Base-by-base conservation (phyloP, 1,140 invertebrate species). In the Drosophila auraria region DNA sequence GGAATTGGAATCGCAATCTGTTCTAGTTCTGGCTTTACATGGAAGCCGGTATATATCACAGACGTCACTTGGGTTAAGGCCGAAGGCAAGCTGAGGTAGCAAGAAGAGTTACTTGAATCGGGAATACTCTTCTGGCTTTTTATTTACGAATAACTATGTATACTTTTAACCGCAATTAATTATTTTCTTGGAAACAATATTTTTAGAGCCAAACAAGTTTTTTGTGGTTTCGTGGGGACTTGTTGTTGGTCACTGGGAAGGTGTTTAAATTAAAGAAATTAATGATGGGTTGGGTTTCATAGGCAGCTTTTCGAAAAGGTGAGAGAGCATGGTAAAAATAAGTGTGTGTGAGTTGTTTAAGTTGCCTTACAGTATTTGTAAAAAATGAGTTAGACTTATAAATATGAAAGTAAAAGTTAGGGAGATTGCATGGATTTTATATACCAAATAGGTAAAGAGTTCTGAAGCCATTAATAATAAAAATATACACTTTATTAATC, bases 51-150 rank as follows among this genome's bases (percentile, higher is more conserved):
- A 40, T 56, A 56, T 57, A 71, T 69, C 72, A 60, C 51, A 53
- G 51, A 65, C 80, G 47, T 68, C n/a, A 73, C 73, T 69, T 61
- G 69, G 66, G 64, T 84, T 84, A 80, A 84, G 82, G 82, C 82
- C 82, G 70, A 84, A 76, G 62, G 53, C 36, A 57, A 51, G 56
- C 17, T n/a, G 15, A 25, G 45, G 6, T 15, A 15, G 2, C 15
- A 3, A 30, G 4, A 59, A 63, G 51, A 49, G 30, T 33, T 50
- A 14, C 7, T 17, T 17, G 25, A 15, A 11, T 11, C 5, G 14
- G n/a, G 11, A 72, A 78, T 78, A 78, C 75, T 60, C 75, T 77
- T 44, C 15, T 14, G 27, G 5, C 2, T 51, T 38, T 27, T 33
- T 42, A 33, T 33, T 50, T 36, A 45, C 12, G 25, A 44, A 53